A percentile compares a stretch with the other conserved stretches of the same genome.
These are phyloP conservation scores for Anthoscopus minutus DNA, from an alignment of 2,113 vertebrate genomes.

Conservation along the genomic window DNA sequence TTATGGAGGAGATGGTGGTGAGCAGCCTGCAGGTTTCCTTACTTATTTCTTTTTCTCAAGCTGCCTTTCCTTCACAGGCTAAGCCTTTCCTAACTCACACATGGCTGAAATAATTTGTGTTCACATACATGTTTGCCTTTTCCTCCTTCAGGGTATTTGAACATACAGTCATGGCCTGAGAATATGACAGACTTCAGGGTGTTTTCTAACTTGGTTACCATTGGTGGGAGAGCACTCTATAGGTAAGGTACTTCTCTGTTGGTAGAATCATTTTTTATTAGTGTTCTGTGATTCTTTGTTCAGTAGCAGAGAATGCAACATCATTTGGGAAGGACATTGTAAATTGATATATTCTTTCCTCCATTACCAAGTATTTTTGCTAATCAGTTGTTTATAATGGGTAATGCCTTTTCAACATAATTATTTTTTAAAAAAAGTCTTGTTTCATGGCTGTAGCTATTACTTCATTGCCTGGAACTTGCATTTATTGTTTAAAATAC, in stretches of 20 bases:
- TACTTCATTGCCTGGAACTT: not conserved
- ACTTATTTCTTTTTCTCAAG: not conserved
- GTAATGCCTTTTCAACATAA: not conserved
- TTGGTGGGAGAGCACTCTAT: slow-evolving; percentile 90
- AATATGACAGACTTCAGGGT: slow-evolving; percentile 97
- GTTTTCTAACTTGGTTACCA: slow-evolving; percentile 92
- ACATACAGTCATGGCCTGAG: slow-evolving; percentile 97
- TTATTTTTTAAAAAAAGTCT: not conserved
- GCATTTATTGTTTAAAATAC: not conserved
- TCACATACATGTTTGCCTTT: not conserved
- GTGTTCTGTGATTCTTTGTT: not conserved
- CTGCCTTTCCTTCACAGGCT: not conserved
- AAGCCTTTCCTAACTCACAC: not conserved
- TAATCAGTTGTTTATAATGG: not conserved
- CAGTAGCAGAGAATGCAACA: not conserved
- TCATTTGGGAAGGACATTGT: not conserved
- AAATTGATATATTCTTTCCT: not conserved
- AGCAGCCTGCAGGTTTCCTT: not conserved
- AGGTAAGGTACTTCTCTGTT: slow-evolving; percentile 71
- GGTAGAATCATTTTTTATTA: not conserved
- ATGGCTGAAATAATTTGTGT: not conserved
- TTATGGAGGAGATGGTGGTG: not conserved
- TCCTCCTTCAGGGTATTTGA: slow-evolving; percentile 84
- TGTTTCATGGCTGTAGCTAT: not conserved
- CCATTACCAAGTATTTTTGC: not conserved